Conservation (phyloP, 2,888 invertebrate species). For the Eristalis tenax region DNA sequence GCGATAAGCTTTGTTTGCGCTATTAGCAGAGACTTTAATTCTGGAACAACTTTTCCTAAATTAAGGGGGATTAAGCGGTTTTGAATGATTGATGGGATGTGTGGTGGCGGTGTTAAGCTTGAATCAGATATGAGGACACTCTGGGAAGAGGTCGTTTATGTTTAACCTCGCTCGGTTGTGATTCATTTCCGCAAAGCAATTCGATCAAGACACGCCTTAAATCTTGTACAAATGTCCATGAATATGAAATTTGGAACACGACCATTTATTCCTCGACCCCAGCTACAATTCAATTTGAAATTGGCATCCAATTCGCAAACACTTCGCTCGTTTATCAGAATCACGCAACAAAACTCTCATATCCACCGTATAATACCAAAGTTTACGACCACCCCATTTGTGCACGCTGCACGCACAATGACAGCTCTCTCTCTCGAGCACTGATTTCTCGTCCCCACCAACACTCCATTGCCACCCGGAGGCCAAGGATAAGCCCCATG, state of each 20-base stretch:
- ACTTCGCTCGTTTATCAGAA: background rate
- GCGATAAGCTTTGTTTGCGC: background rate
- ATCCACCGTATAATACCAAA: conserved; percentile 22
- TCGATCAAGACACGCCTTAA: no score
- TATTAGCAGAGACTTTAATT: background rate
- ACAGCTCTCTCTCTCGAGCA: background rate
- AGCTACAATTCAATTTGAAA: background rate
- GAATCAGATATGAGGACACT: no score
- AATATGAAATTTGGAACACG: no score
- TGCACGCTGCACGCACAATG: background rate
- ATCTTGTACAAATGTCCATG: no score
- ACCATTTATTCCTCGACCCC: background rate
- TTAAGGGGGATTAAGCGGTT: background rate
- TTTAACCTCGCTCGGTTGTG: no score
- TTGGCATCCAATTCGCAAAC: background rate
- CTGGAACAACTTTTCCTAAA: background rate
- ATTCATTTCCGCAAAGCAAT: no score
- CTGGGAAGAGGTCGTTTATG: no score
- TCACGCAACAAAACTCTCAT: background rate
- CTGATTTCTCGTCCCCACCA: background rate
- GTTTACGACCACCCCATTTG: conserved; percentile 13
- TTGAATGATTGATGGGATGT: background rate
- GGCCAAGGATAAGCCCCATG: background rate
- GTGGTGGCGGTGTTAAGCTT: background rate
- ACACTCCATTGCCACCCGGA: background rate